Evolutionary conservation across 2,888 invertebrate species (phyloP).

Genomic region (Neocrepidodera transversa): DNA sequence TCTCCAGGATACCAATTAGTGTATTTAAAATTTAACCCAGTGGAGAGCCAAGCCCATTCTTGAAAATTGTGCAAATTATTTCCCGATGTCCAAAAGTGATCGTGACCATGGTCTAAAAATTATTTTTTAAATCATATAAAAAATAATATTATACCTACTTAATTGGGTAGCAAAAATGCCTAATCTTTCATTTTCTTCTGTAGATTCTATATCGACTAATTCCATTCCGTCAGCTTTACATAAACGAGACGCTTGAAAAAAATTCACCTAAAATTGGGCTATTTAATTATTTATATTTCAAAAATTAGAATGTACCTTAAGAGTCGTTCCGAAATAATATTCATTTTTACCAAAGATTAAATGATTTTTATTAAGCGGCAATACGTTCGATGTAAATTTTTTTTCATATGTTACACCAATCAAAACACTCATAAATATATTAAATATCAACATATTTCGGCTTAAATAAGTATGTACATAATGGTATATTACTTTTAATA

Average conservation of each 20-base stretch:
- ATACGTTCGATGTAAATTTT: neutral
- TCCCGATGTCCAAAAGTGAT: constrained; percentile 13
- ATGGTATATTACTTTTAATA: no score
- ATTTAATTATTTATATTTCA: neutral
- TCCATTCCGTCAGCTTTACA: neutral
- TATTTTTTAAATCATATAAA: no score
- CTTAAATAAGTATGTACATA: no score
- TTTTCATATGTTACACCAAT: neutral
- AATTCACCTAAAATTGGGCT: constrained; percentile 1
- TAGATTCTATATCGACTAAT: neutral
- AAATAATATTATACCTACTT: neutral
- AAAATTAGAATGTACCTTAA: neutral
- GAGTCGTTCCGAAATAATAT: neutral
- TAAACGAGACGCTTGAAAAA: constrained; percentile 6
- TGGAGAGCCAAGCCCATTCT: constrained; percentile 5
- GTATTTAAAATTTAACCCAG: neutral
- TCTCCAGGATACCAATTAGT: constrained; percentile 19
- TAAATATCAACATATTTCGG: no score
- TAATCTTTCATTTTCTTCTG: neutral
- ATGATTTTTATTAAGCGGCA: neutral
- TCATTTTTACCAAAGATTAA: neutral
- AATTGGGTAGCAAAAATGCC: constrained; percentile 6
- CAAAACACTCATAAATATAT: neutral
- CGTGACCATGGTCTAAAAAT: constrained; percentile 9
- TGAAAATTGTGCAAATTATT: constrained; percentile 2